A percentile compares a stretch with the other conserved stretches of the same genome.
Conservation (phyloP, 2,888 invertebrate genomes). For the Apeira syringaria region DNA sequence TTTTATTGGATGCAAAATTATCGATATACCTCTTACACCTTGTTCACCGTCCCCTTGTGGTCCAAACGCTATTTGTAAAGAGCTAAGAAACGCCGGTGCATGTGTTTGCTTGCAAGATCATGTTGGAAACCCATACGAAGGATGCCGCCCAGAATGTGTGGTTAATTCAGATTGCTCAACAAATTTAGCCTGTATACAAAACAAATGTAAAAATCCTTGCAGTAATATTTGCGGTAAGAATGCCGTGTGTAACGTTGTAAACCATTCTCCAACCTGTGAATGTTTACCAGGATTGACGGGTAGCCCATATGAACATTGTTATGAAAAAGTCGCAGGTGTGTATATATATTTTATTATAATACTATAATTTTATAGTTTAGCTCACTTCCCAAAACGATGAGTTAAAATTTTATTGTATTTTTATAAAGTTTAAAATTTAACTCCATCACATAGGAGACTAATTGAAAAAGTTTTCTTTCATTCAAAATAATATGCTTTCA, state of each 20-base stretch:
- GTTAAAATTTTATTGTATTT: no score
- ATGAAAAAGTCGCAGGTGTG: constrained; percentile 60
- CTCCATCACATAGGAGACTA: no score
- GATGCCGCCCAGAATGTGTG: constrained; percentile 90
- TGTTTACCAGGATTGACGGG: constrained; percentile 86
- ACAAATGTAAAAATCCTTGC: constrained; percentile 90
- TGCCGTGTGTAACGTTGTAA: constrained; percentile 88
- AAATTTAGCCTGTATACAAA: constrained; percentile 88
- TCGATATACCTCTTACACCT: constrained; percentile 79
- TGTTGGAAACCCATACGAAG: constrained; percentile 90
- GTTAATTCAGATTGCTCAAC: constrained; percentile 89
- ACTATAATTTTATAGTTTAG: not conserved
- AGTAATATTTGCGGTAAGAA: constrained; percentile 89
- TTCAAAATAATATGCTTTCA: no score
- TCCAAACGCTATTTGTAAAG: constrained; percentile 88
- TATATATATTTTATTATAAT: not conserved
- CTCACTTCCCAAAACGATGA: no score
- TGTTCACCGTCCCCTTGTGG: constrained; percentile 90
- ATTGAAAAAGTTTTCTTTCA: no score
- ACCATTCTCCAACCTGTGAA: constrained; percentile 88
- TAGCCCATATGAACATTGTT: constrained; percentile 84
- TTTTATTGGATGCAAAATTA: constrained; percentile 80
- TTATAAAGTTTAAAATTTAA: no score
- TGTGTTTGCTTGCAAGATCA: constrained; percentile 88
- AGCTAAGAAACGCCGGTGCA: constrained; percentile 86